Conservation (phyloP, 2,113 vertebrate genomes). For the Gambusia affinis region DNA sequence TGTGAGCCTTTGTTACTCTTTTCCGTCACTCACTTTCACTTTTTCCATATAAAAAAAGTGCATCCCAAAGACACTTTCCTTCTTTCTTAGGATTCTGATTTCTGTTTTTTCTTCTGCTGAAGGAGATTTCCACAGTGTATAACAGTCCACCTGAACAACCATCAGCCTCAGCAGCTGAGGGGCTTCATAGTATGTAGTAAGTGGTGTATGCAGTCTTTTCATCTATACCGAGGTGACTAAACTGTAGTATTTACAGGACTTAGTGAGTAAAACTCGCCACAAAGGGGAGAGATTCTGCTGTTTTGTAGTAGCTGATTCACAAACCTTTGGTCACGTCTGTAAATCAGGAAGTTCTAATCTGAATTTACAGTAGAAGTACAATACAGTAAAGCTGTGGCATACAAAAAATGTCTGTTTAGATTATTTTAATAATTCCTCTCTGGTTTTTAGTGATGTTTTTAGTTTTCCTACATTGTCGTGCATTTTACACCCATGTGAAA, state of each 20-base stretch:
- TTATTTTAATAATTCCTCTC: neutral
- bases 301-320: neutral
- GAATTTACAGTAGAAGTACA: neutral
- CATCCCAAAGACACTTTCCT: slow-evolving; percentile 17
- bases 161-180: neutral
- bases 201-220: neutral
- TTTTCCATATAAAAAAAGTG: neutral
- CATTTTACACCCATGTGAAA: neutral
- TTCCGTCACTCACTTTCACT: neutral
- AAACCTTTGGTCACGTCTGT: neutral
- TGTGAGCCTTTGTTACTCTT: slow-evolving; percentile 1
- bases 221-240: neutral
- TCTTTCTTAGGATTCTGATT: neutral
- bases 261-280: neutral
- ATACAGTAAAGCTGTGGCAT: neutral
- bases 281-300: neutral
- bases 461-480: neutral
- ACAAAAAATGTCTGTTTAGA: neutral
- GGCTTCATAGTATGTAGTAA: neutral
- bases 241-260: neutral
- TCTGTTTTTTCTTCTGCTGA: slow-evolving; percentile 7
- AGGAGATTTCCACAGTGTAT: neutral
- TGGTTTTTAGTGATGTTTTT: neutral
- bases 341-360: neutral
- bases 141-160: slow-evolving; percentile 29